Evolutionary conservation across 2,888 invertebrate species (phyloP).

Genomic region (Sclerodermus sp.): DNA sequence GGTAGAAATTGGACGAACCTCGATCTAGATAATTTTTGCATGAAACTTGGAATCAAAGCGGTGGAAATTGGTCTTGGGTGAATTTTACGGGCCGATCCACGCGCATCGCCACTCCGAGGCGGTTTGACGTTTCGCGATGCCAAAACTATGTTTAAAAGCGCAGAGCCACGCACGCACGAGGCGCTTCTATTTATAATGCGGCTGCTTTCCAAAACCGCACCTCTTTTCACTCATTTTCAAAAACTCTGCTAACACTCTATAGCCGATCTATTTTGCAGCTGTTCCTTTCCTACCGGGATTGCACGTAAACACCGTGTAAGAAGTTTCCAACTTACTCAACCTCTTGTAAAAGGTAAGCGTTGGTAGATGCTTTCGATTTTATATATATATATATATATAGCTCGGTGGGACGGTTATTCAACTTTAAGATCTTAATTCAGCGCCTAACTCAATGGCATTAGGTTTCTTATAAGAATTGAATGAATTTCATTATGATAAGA

Average conservation of each 20-base stretch:
- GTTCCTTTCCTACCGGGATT: neutral
- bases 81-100: constrained; percentile 38
- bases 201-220: constrained; percentile 41
- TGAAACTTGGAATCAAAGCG: neutral
- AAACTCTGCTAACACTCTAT: constrained; percentile 1
- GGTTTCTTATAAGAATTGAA: no score
- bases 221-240: constrained; percentile 16
- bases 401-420: neutral
- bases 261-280: no score
- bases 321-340: neutral
- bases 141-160: constrained; percentile 57
- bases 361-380: no score
- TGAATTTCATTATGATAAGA: no score
- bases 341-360: no score
- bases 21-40: constrained; percentile 18
- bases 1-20: no score
- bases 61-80: constrained; percentile 1
- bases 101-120: constrained; percentile 47
- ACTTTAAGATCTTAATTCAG: neutral
- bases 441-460: no score
- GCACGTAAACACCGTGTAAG: neutral
- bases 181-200: constrained; percentile 48
- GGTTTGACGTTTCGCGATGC: constrained; percentile 55
- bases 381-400: neutral
- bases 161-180: constrained; percentile 47